These are phyloP conservation scores for Petrocephalus zakoni DNA, from an alignment of 2,113 vertebrate genomes.

Conservation along the genomic window DNA sequence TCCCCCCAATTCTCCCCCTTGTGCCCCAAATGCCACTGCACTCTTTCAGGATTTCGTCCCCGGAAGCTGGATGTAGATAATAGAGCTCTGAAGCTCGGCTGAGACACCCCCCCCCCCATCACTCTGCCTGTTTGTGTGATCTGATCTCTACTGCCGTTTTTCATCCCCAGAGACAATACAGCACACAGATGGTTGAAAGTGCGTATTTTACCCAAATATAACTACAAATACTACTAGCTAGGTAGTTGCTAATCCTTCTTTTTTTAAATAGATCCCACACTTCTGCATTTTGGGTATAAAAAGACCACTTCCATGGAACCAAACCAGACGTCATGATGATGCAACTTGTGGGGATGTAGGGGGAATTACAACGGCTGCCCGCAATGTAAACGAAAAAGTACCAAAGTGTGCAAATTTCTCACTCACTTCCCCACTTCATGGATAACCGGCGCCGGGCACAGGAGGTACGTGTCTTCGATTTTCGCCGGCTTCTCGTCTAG, in stretches of 20 bases:
- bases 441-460: slow-evolving; percentile 77
- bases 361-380: background rate
- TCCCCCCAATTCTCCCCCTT: background rate
- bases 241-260: background rate
- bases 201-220: background rate
- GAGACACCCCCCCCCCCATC: background rate
- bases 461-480: slow-evolving; percentile 65
- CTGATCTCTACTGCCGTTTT: background rate
- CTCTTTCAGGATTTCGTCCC: background rate
- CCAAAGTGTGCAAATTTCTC: background rate
- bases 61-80: background rate
- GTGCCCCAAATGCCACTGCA: background rate
- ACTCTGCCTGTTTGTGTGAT: background rate
- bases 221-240: background rate
- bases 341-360: background rate
- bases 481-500: slow-evolving; percentile 69
- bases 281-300: background rate
- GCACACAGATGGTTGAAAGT: background rate
- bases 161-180: background rate
- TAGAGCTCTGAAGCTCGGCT: background rate
- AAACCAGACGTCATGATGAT: background rate
- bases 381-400: background rate
- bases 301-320: background rate
- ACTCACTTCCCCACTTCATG: slow-evolving; percentile 79
- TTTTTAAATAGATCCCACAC: background rate